phyloP scores from a whole-genome alignment of 2,888 invertebrate species.

The Cheilosia urbana region DNA sequence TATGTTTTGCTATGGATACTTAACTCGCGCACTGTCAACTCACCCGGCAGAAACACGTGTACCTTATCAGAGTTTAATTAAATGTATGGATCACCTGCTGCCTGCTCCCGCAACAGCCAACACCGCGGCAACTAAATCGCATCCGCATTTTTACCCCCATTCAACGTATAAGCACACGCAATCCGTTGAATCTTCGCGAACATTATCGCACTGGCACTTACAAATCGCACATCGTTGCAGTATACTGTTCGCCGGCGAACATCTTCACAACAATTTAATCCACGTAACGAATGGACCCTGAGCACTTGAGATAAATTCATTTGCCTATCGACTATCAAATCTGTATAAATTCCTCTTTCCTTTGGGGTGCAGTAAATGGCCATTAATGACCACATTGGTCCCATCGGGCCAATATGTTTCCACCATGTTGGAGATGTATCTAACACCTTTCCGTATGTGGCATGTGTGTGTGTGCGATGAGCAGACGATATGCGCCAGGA shows the following conservation, averaged over 20 bases:
- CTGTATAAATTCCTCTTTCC: slow-evolving; percentile 53
- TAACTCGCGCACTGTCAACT: slow-evolving; percentile 31
- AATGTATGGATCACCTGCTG: slow-evolving; percentile 68
- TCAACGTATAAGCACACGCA: neutral
- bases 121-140: slow-evolving; percentile 41
- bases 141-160: slow-evolving; percentile 57
- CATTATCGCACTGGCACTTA: slow-evolving; percentile 64
- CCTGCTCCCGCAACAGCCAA: slow-evolving; percentile 53
- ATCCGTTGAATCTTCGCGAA: slow-evolving; percentile 44
- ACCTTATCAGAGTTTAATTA: slow-evolving; percentile 63
- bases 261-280: slow-evolving; percentile 69
- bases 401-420: slow-evolving; percentile 73
- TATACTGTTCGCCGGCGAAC: neutral
- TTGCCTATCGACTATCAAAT: slow-evolving; percentile 74
- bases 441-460: slow-evolving; percentile 8
- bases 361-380: slow-evolving; percentile 79
- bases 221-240: slow-evolving; percentile 52
- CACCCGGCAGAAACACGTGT: slow-evolving; percentile 56
- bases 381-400: slow-evolving; percentile 83
- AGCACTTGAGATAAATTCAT: slow-evolving; percentile 71
- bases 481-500: slow-evolving; percentile 59
- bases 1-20: too few relatives aligned
- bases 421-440: slow-evolving; percentile 3
- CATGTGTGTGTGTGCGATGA: neutral
- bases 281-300: slow-evolving; percentile 69